phyloP scores from a whole-genome alignment of 2,888 invertebrate species.

The Tenthredo livida region DNA sequence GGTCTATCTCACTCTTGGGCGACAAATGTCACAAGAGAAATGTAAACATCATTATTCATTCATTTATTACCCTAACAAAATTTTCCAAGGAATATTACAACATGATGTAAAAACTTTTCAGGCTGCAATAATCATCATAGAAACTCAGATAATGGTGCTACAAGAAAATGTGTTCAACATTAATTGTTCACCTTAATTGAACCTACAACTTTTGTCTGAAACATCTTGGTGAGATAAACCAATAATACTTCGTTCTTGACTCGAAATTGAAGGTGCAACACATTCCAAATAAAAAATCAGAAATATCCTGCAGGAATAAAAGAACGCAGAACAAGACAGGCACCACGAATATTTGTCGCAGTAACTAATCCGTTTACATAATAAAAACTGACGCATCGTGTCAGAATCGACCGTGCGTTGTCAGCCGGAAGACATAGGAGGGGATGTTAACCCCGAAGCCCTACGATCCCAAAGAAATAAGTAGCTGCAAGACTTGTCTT shows the following conservation, averaged over 20 bases:
- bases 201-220: neutral
- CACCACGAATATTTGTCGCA: neutral
- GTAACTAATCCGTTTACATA: neutral
- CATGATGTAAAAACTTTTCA: neutral
- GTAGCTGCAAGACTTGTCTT: conserved; percentile 42
- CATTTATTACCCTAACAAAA: conserved; percentile 10
- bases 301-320: neutral
- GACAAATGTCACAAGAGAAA: conserved; percentile 2
- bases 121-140: neutral
- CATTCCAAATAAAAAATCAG: neutral
- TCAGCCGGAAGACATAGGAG: neutral
- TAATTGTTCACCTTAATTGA: neutral
- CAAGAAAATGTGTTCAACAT: neutral
- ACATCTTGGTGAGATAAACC: neutral
- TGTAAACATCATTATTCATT: conserved; percentile 21
- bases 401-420: conserved; percentile 12
- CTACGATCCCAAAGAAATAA: conserved; percentile 10
- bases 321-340: neutral
- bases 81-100: neutral
- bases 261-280: neutral
- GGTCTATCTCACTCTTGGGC: neutral
- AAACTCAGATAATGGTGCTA: neutral
- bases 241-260: neutral
- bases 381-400: neutral
- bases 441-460: conserved; percentile 44